These are phyloP conservation scores for Homalodisca vitripennis DNA, from an alignment of 1,140 invertebrate species.

Conservation along the genomic window DNA sequence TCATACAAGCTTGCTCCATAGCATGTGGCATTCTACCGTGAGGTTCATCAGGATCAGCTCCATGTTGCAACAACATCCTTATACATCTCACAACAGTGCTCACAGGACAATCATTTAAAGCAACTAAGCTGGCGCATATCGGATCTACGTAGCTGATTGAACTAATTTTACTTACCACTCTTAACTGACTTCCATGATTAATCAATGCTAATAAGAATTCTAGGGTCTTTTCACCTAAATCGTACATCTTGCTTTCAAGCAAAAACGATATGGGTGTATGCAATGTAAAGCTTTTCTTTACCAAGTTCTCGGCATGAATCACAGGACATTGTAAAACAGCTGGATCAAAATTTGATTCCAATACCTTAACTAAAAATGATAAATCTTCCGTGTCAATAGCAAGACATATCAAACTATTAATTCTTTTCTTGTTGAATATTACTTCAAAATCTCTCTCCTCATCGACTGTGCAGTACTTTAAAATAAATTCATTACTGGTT, in stretches of 20 bases:
- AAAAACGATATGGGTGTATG: slow-evolving; percentile 18
- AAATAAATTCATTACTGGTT: slow-evolving; percentile 32
- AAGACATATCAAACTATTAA: slow-evolving; percentile 12
- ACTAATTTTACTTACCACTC: neutral
- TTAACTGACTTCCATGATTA: neutral
- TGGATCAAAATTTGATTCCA: neutral
- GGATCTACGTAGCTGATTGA: neutral
- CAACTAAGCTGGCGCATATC: neutral
- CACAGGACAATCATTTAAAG: neutral
- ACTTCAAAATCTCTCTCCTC: slow-evolving; percentile 21
- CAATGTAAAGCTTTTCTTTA: slow-evolving; percentile 11
- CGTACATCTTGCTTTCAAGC: slow-evolving; percentile 1
- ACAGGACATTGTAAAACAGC: neutral
- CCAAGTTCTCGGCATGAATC: neutral
- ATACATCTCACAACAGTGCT: neutral
- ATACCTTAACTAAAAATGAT: neutral
- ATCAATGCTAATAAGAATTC: neutral
- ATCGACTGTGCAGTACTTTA: slow-evolving; percentile 35
- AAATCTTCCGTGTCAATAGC: slow-evolving; percentile 23
- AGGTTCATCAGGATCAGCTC: slow-evolving; percentile 35
- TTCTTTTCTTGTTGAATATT: slow-evolving; percentile 17
- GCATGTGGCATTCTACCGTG: neutral
- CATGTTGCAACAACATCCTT: slow-evolving; percentile 37
- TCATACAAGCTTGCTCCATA: neutral
- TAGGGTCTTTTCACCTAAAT: neutral